These are phyloP conservation scores for Protaetia brevitarsis DNA, from an alignment of 1,140 invertebrate species.

Conservation along the genomic window DNA sequence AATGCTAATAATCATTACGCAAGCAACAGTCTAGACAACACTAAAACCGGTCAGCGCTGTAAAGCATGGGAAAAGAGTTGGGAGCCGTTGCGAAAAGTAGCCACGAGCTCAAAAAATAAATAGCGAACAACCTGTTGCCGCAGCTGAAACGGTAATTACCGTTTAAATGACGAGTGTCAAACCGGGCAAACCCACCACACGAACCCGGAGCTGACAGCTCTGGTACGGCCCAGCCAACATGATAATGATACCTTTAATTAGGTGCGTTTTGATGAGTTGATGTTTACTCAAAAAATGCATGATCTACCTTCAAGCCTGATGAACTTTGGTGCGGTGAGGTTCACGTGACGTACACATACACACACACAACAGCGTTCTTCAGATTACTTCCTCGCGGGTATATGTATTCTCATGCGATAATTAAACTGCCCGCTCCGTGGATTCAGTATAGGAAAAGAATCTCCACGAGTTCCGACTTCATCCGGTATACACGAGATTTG, in stretches of 20 bases:
- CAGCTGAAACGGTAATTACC: slow-evolving; percentile 33
- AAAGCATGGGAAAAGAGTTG: neutral
- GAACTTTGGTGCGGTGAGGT: slow-evolving; percentile 24
- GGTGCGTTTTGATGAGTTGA: slow-evolving; percentile 32
- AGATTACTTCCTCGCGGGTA: slow-evolving; percentile 17
- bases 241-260: slow-evolving; percentile 41
- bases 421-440: slow-evolving; percentile 2
- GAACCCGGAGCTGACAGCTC: slow-evolving; percentile 30
- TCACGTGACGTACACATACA: slow-evolving; percentile 4
- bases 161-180: slow-evolving; percentile 36
- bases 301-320: slow-evolving; percentile 27
- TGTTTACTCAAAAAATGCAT: slow-evolving; percentile 31
- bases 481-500: neutral
- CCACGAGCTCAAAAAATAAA: slow-evolving; percentile 25
- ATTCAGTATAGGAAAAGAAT: neutral
- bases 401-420: slow-evolving; percentile 13
- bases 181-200: slow-evolving; percentile 29
- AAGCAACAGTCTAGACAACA: neutral
- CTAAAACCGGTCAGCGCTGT: neutral
- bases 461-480: no score
- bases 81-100: slow-evolving; percentile 20
- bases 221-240: slow-evolving; percentile 30
- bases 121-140: slow-evolving; percentile 33
- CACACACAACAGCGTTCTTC: neutral
- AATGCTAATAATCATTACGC: slow-evolving; percentile 2